Conservation (phyloP, 2,888 invertebrate species). For the Dichetophora obliterata region DNA sequence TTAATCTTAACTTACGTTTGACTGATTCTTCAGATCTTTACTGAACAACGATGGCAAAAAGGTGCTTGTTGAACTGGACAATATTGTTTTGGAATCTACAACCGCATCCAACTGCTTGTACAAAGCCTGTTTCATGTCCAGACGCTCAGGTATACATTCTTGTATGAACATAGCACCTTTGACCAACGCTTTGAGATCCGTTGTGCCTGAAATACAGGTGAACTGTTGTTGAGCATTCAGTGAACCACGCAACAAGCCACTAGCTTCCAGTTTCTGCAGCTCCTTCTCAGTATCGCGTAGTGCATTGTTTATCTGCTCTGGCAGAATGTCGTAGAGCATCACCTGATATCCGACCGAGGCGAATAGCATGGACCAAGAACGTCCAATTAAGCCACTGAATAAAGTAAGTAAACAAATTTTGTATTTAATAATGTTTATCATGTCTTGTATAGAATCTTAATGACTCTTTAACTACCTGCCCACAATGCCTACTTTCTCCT, state of each 20-base stretch:
- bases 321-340: conserved; percentile 85
- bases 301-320: conserved; percentile 81
- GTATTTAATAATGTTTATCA: neutral
- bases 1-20: conserved; percentile 70
- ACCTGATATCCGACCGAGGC: conserved; percentile 93
- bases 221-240: conserved; percentile 82
- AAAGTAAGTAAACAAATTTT: neutral
- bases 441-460: neutral
- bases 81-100: conserved; percentile 80
- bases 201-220: conserved; percentile 81
- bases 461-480: conserved; percentile 76
- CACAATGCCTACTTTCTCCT: conserved; percentile 81
- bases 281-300: conserved; percentile 81
- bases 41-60: conserved; percentile 91
- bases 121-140: conserved; percentile 86
- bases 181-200: conserved; percentile 78
- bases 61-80: conserved; percentile 95
- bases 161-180: conserved; percentile 86
- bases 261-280: conserved; percentile 77
- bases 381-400: conserved; percentile 90
- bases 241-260: conserved; percentile 82
- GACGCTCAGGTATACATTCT: conserved; percentile 93
- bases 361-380: conserved; percentile 98
- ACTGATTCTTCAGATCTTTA: conserved; percentile 80
- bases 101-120: conserved; percentile 84